phyloP scores from a whole-genome alignment of 1,140 invertebrate genomes.

The Drosophila lini region DNA sequence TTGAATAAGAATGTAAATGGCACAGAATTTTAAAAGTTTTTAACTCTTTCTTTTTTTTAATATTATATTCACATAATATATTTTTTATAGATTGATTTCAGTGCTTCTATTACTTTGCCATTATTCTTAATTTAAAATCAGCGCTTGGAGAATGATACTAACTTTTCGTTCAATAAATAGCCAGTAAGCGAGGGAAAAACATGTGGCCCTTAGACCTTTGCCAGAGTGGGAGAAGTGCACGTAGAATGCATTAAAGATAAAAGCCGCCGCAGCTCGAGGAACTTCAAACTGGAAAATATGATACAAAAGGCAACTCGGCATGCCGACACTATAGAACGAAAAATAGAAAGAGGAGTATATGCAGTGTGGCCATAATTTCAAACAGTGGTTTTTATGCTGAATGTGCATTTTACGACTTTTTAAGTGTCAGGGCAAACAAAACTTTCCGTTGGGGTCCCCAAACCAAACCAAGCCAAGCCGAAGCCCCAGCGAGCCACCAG shows the following conservation, averaged over 20 bases:
- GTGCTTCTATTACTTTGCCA: background rate
- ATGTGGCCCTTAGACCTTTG: conserved; percentile 10
- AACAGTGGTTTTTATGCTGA: conserved; percentile 73
- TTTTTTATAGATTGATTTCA: conserved; percentile 1
- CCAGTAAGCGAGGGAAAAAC: background rate
- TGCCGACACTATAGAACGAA: background rate
- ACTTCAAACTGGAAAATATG: conserved; percentile 71
- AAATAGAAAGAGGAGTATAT: conserved; percentile 34
- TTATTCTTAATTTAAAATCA: conserved; percentile 33
- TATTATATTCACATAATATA: no score
- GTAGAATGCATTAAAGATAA: conserved; percentile 74
- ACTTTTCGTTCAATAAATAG: conserved; percentile 40
- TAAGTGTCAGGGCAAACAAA: conserved; percentile 77
- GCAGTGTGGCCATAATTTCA: conserved; percentile 69
- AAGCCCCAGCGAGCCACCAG: background rate
- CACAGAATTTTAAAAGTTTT: no score
- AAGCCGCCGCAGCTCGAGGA: conserved; percentile 39
- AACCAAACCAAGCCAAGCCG: background rate
- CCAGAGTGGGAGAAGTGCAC: conserved; percentile 46
- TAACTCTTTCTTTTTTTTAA: no score
- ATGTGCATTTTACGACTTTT: conserved; percentile 82
- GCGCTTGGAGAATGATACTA: conserved; percentile 18
- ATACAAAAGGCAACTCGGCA: conserved; percentile 42
- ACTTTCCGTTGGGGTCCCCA: conserved; percentile 55
- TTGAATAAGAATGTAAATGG: background rate